phyloP scores from a whole-genome alignment of 2,888 invertebrate species.

The Spilosoma lubricipeda region DNA sequence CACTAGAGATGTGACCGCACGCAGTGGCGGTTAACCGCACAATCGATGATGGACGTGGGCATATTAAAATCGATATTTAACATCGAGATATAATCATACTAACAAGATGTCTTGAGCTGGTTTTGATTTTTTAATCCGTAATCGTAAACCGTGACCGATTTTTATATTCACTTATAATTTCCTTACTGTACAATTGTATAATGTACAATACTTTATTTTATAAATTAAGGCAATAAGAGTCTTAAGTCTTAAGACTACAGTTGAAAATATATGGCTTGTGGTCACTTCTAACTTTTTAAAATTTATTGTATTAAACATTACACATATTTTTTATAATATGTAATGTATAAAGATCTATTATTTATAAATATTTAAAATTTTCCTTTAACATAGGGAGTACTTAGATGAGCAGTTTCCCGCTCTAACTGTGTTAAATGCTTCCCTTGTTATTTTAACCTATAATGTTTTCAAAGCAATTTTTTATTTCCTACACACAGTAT shows the following conservation, averaged over 20 bases:
- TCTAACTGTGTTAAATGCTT: not conserved
- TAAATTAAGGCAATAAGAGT: not conserved
- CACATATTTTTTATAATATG: not conserved
- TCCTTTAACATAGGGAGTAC: too few species aligned
- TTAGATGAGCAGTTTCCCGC: not conserved
- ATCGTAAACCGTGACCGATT: not conserved
- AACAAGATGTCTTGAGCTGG: conserved; percentile 16
- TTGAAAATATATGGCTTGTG: not conserved
- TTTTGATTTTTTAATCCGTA: not conserved
- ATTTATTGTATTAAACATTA: not conserved
- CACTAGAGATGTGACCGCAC: conserved; percentile 2
- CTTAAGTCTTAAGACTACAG: not conserved
- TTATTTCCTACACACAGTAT: not conserved
- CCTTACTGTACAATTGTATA: not conserved
- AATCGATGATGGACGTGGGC: conserved; percentile 3
- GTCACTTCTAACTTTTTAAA: not conserved
- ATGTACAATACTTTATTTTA: not conserved
- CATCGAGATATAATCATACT: conserved; percentile 21
- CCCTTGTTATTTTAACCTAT: not conserved
- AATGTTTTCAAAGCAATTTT: not conserved
- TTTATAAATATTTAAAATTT: too few species aligned
- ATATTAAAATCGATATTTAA: conserved; percentile 9
- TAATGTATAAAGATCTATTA: not conserved
- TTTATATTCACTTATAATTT: not conserved
- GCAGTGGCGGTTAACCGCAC: conserved; percentile 13